Conservation (phyloP, 23 tunicate species). For the Botrylloides violaceus region DNA sequence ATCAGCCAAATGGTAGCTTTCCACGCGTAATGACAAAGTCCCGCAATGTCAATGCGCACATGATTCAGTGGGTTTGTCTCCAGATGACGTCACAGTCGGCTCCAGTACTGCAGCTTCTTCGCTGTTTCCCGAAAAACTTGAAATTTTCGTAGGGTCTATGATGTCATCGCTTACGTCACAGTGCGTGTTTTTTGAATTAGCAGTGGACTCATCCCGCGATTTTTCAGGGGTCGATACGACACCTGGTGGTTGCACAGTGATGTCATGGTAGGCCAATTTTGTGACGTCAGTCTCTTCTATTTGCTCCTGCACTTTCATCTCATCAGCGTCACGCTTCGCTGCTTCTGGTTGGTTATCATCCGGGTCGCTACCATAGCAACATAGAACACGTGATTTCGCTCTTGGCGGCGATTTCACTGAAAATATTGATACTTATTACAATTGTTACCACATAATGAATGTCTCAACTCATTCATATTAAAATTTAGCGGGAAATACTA, state of each 20-base stretch:
- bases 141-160: background rate
- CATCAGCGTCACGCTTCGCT: background rate
- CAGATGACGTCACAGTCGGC: no score
- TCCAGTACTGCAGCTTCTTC: no score
- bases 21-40: no score
- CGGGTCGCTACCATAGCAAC: slow-evolving; percentile 11
- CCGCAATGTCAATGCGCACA: no score
- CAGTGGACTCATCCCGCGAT: background rate
- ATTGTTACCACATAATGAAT: no score
- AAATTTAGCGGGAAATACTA: no score
- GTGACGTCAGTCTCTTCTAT: no score
- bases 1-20: no score
- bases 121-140: no score
- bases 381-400: slow-evolving; percentile 16
- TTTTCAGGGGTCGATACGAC: background rate
- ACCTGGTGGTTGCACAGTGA: background rate
- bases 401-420: background rate
- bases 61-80: no score
- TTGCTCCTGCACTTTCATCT: slow-evolving; percentile 3
- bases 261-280: background rate
- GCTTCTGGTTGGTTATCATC: slow-evolving; percentile 2
- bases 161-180: background rate
- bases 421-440: no score
- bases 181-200: background rate
- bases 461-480: no score